Percentiles rank a stretch among this genome's conserved stretches.
Conservation (phyloP, 1,140 invertebrate genomes). For the Medauroidea extradentata region DNA sequence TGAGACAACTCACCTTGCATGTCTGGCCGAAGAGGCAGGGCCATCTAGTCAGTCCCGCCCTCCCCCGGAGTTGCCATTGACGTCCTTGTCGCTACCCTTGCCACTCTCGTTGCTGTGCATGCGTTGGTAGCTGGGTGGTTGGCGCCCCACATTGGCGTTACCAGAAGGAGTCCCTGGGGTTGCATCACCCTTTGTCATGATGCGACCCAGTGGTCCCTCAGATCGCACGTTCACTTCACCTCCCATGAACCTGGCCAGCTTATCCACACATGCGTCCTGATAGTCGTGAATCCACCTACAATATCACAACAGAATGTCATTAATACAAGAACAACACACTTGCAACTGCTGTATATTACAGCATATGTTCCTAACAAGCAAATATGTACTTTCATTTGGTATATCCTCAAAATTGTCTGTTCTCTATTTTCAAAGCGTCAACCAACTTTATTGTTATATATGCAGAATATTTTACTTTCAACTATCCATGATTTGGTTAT, state of each 20-base stretch:
- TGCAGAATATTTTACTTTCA: too few relatives aligned
- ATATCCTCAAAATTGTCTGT: background rate
- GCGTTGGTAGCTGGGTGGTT: constrained; percentile 70
- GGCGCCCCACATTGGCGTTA: constrained; percentile 49
- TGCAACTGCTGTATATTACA: background rate
- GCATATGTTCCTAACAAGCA: background rate
- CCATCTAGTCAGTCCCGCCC: constrained; percentile 64
- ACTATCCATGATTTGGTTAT: too few relatives aligned
- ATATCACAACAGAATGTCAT: background rate
- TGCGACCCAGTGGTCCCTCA: constrained; percentile 32
- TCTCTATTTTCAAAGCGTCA: too few relatives aligned
- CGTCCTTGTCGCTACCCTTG: constrained; percentile 66
- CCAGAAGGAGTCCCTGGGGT: constrained; percentile 64
- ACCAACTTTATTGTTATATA: too few relatives aligned
- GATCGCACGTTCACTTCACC: constrained; percentile 59
- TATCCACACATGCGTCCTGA: constrained; percentile 98
- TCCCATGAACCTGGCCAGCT: constrained; percentile 87
- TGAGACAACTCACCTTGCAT: constrained; percentile 2
- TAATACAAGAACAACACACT: too few relatives aligned
- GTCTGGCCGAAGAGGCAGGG: constrained; percentile 29
- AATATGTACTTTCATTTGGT: too few relatives aligned
- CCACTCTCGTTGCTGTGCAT: constrained; percentile 74
- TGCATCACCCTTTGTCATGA: constrained; percentile 45
- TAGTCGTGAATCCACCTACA: constrained; percentile 97
- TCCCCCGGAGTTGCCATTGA: constrained; percentile 37